phyloP scores from a whole-genome alignment of 2,113 vertebrate species.

The Chrysemys picta region DNA sequence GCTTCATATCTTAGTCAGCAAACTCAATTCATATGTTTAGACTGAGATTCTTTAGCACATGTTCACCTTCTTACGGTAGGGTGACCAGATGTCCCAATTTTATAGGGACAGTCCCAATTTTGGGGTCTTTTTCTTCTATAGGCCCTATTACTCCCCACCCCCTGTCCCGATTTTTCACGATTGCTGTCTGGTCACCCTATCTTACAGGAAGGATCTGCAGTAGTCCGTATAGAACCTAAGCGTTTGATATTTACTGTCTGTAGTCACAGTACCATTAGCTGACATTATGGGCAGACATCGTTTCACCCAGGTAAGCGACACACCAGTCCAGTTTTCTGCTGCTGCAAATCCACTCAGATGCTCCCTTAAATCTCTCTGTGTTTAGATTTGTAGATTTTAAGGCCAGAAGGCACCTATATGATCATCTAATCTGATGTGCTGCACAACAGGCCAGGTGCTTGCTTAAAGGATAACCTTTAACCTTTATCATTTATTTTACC shows the following conservation, averaged over 20 bases:
- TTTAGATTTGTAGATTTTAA: neutral
- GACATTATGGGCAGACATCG: neutral
- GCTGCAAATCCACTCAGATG: neutral
- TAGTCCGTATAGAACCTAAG: neutral
- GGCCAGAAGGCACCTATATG: neutral
- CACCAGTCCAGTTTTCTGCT: neutral
- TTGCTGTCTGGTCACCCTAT: too few relatives aligned
- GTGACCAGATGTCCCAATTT: too few relatives aligned
- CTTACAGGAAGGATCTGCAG: neutral
- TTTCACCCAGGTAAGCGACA: neutral
- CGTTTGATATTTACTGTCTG: neutral
- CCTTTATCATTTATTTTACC: neutral
- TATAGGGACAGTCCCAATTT: too few relatives aligned
- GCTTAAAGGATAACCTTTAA: neutral
- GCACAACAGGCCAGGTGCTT: neutral
- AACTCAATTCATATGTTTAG: neutral
- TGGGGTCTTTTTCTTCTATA: too few relatives aligned
- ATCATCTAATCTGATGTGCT: neutral
- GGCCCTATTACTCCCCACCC: too few relatives aligned
- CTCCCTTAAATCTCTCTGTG: neutral
- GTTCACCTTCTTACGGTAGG: neutral
- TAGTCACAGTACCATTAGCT: accelerated
- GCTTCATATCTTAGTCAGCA: neutral
- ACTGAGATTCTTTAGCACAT: neutral
- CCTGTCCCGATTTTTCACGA: too few relatives aligned